These are phyloP conservation scores for Sitophilus oryzae DNA, from an alignment of 1,140 invertebrate genomes.

Conservation along the genomic window DNA sequence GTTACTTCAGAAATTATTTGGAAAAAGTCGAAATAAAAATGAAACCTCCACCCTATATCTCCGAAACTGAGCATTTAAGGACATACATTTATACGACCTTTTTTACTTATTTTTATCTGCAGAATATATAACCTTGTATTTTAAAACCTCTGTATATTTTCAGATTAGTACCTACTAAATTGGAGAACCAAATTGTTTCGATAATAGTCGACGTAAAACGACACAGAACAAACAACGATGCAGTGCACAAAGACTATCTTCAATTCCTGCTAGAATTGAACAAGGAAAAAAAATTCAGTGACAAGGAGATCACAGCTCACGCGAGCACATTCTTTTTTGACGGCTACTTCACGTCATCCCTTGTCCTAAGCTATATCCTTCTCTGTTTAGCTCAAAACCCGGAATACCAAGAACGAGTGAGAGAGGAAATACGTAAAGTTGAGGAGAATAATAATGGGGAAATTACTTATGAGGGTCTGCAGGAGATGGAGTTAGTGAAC, in stretches of 20 bases:
- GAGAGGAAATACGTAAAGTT: conserved; percentile 10
- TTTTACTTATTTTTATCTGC: no score
- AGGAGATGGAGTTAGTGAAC: conserved; percentile 17
- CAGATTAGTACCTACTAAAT: conserved; percentile 4
- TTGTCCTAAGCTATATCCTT: conserved; percentile 9
- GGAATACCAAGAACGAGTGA: conserved; percentile 15
- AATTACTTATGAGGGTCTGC: conserved; percentile 20
- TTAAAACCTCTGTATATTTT: not conserved
- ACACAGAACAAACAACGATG: conserved; percentile 5
- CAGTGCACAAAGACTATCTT: conserved; percentile 18
- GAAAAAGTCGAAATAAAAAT: no score
- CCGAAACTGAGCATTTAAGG: no score
- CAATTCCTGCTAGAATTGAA: conserved; percentile 9
- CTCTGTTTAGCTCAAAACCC: conserved; percentile 14
- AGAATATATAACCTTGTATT: not conserved
- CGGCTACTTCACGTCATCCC: conserved; percentile 18
- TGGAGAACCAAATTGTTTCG: conserved; percentile 1
- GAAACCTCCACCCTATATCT: no score
- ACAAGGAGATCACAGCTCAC: conserved; percentile 5
- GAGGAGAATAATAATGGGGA: conserved; percentile 11
- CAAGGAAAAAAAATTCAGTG: conserved; percentile 2
- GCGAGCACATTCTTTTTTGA: conserved; percentile 16
- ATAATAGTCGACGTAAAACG: conserved; percentile 3
- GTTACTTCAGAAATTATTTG: no score
- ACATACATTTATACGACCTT: no score